These are phyloP conservation scores for Mnemiopsis leidyi DNA, from an alignment of 37 sponge, comb jelly and placozoan species.

Conservation along the genomic window DNA sequence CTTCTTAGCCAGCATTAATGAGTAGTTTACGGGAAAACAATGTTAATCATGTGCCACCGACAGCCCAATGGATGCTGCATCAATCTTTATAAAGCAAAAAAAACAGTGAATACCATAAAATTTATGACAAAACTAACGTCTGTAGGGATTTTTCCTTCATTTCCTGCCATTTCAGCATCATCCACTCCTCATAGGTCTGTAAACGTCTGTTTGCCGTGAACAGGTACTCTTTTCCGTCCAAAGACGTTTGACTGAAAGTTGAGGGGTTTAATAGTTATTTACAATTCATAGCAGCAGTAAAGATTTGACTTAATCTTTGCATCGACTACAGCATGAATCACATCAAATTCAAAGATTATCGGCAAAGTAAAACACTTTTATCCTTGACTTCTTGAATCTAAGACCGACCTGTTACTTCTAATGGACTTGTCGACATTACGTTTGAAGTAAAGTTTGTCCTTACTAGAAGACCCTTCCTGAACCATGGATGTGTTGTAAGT, in stretches of 20 bases:
- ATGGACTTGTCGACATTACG: constrained; percentile 31
- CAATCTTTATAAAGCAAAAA: too few relatives aligned
- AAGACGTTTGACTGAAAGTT: constrained; percentile 53
- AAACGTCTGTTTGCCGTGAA: constrained; percentile 58
- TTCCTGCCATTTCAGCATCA: constrained; percentile 65
- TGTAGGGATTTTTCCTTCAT: constrained; percentile 63
- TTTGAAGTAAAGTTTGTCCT: constrained; percentile 52
- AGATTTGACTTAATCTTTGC: too few relatives aligned
- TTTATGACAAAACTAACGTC: constrained; percentile 35
- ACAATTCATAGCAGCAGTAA: too few relatives aligned
- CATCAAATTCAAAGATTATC: too few relatives aligned
- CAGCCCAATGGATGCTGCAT: too few relatives aligned
- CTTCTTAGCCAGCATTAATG: too few relatives aligned
- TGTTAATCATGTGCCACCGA: too few relatives aligned
- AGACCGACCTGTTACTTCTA: constrained; percentile 63
- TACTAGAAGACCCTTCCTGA: not conserved
- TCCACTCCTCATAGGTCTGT: constrained; percentile 64
- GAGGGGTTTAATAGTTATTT: not conserved
- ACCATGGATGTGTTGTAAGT: constrained; percentile 55
- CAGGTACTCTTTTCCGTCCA: constrained; percentile 55
- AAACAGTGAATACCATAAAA: too few relatives aligned
- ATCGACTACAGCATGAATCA: too few relatives aligned
- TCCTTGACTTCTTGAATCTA: too few relatives aligned
- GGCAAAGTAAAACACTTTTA: too few relatives aligned
- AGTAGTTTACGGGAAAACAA: too few relatives aligned